Conservation (phyloP, 2,113 vertebrate species). For the Gallinago jamesoni region DNA sequence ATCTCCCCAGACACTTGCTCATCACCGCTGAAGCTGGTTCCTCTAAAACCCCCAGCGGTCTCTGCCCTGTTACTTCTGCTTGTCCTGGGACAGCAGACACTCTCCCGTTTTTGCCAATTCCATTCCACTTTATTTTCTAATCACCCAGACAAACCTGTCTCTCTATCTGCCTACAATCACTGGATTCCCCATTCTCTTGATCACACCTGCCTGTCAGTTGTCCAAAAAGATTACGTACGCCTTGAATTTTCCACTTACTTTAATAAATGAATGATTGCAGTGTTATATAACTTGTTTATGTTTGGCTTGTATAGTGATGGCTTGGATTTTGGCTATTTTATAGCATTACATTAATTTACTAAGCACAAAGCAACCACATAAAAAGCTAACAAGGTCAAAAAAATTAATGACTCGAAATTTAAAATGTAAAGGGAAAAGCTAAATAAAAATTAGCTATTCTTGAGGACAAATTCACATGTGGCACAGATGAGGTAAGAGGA, state of each 20-base stretch:
- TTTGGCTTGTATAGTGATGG: not conserved
- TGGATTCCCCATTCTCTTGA: conserved; percentile 27
- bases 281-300: conserved; percentile 66
- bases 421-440: not conserved
- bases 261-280: conserved; percentile 44
- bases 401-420: not conserved
- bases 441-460: not conserved
- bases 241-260: conserved; percentile 55
- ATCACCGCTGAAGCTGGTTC: not conserved
- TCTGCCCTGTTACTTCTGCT: not conserved
- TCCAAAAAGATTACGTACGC: conserved; percentile 51
- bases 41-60: not conserved
- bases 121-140: conserved; percentile 33
- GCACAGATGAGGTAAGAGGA: not conserved
- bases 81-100: not conserved
- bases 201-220: conserved; percentile 65
- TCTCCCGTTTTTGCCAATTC: not conserved
- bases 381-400: not conserved
- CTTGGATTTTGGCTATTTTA: not conserved
- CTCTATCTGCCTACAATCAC: conserved; percentile 33
- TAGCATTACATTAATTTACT: not conserved
- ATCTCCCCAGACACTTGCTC: not conserved
- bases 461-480: not conserved
- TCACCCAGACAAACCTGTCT: conserved; percentile 47
- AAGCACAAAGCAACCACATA: not conserved